Evolutionary conservation across 2,888 invertebrate species (phyloP).

Genomic region (Amiota mariae): DNA sequence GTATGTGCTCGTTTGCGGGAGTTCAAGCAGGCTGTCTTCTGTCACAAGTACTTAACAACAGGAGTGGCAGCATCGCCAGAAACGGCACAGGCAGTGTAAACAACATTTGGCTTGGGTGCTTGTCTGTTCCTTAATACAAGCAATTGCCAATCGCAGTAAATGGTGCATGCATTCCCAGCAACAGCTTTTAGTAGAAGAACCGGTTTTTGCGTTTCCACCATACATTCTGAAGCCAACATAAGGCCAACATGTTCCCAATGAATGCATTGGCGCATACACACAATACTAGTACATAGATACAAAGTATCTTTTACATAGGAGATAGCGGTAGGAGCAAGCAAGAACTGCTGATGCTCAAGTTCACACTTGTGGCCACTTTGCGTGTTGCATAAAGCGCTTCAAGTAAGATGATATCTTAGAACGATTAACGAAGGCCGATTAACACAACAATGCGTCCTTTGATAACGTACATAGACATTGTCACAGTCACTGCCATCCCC

Average conservation of each 20-base stretch:
- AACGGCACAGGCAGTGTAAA: neutral
- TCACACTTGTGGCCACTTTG: slow-evolving; percentile 36
- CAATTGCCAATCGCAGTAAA: slow-evolving; percentile 23
- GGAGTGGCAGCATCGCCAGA: slow-evolving; percentile 23
- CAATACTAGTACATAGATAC: neutral
- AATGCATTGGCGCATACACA: neutral
- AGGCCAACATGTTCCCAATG: neutral
- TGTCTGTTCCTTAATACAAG: slow-evolving; percentile 9
- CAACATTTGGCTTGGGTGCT: neutral
- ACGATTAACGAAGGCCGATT: slow-evolving; percentile 64
- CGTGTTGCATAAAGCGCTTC: slow-evolving; percentile 32
- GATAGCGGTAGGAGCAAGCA: slow-evolving; percentile 17
- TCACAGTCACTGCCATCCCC: slow-evolving; percentile 4
- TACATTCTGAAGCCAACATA: too few species aligned
- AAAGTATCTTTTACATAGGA: too few species aligned
- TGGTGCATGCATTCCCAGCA: slow-evolving; percentile 18
- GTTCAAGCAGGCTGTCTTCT: neutral
- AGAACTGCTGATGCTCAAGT: slow-evolving; percentile 24
- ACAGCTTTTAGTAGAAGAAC: too few species aligned
- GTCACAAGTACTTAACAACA: slow-evolving; percentile 33
- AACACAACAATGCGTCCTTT: slow-evolving; percentile 46
- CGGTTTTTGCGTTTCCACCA: too few species aligned
- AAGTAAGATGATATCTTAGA: slow-evolving; percentile 62
- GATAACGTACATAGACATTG: slow-evolving; percentile 35
- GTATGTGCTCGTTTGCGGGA: slow-evolving; percentile 2